These are phyloP conservation scores for Agelastica alni DNA, from an alignment of 2,888 invertebrate genomes.

Conservation along the genomic window DNA sequence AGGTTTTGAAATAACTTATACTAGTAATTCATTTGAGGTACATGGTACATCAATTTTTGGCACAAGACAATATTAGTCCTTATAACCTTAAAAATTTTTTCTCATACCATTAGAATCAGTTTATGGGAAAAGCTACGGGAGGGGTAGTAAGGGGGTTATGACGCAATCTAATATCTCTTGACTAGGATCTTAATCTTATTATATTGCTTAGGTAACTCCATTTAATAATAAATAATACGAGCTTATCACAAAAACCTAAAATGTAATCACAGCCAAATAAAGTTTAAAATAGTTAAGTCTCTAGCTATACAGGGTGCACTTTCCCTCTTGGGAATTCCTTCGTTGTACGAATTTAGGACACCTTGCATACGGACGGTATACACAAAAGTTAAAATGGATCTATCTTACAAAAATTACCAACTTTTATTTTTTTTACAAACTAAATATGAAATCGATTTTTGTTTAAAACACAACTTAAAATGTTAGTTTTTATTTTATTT, in stretches of 20 bases:
- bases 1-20: conserved; percentile 42
- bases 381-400: conserved; percentile 19
- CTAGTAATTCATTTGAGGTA: conserved; percentile 37
- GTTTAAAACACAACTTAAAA: too few relatives aligned
- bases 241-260: conserved; percentile 46
- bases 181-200: conserved; percentile 52
- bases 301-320: conserved; percentile 40
- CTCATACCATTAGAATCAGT: conserved; percentile 6
- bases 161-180: conserved; percentile 37
- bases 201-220: conserved; percentile 47
- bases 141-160: conserved; percentile 11
- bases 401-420: conserved; percentile 3
- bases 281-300: conserved; percentile 42
- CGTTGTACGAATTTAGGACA: conserved; percentile 10
- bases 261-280: conserved; percentile 48
- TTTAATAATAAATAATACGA: conserved; percentile 40
- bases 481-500: too few relatives aligned
- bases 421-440: too few relatives aligned
- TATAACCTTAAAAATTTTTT: conserved; percentile 20
- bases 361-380: conserved; percentile 25
- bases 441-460: too few relatives aligned
- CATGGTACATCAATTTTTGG: conserved; percentile 78
- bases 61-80: conserved; percentile 59
- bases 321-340: conserved; percentile 16
- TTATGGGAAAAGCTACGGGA: background rate